Evolutionary conservation across 2,888 invertebrate species (phyloP).

Genomic region (Helleia helle): DNA sequence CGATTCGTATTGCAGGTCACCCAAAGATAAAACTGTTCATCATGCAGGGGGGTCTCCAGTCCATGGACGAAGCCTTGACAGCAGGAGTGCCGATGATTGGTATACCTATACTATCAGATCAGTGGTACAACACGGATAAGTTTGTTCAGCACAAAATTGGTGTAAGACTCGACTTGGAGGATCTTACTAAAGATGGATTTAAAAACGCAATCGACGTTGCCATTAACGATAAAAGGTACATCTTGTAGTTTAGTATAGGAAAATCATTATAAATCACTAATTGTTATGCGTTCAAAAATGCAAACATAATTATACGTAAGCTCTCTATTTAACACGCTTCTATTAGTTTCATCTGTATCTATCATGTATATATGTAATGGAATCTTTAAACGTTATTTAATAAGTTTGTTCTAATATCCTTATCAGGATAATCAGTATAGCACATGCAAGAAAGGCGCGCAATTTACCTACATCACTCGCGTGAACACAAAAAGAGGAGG

Average conservation of each 20-base stretch:
- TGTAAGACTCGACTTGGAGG: slow-evolving; percentile 12
- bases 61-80: slow-evolving; percentile 34
- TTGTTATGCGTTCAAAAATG: too few relatives aligned
- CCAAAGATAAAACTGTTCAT: slow-evolving; percentile 42
- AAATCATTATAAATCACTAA: too few relatives aligned
- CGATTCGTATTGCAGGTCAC: slow-evolving; percentile 30
- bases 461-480: too few relatives aligned
- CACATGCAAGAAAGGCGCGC: too few relatives aligned
- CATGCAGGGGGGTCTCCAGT: slow-evolving; percentile 39
- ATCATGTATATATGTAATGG: too few relatives aligned
- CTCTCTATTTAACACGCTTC: too few relatives aligned
- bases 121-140: slow-evolving; percentile 27
- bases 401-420: too few relatives aligned
- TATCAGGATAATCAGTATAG: too few relatives aligned
- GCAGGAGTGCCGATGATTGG: slow-evolving; percentile 30
- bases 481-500: too few relatives aligned
- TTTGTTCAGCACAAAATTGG: slow-evolving; percentile 20
- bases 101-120: slow-evolving; percentile 33
- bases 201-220: not conserved
- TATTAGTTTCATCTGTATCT: too few relatives aligned
- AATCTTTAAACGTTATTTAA: too few relatives aligned
- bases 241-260: not conserved
- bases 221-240: not conserved
- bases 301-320: too few relatives aligned
- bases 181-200: slow-evolving; percentile 16